Evolutionary conservation across 1,140 invertebrate genomes (phyloP).

Genomic region (Cherax destructor): DNA sequence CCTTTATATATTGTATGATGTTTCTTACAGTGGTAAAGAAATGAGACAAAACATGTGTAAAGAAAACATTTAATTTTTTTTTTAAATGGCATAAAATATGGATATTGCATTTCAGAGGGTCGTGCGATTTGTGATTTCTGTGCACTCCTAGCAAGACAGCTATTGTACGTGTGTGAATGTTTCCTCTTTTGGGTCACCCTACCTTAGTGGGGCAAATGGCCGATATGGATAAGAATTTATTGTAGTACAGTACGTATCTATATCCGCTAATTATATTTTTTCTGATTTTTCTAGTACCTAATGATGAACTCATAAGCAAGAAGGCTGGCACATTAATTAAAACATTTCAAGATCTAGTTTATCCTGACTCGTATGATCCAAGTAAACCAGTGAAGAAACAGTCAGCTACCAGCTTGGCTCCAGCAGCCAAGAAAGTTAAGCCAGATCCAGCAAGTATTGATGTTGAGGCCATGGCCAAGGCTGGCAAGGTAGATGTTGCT

Average conservation of each 20-base stretch:
- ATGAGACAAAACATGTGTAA: too few relatives aligned
- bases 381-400: neutral
- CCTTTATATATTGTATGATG: too few relatives aligned
- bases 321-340: constrained; percentile 24
- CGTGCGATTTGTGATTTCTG: neutral
- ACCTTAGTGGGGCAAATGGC: neutral
- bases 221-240: neutral
- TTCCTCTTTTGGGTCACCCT: too few relatives aligned
- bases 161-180: too few relatives aligned
- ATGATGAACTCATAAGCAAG: constrained; percentile 41
- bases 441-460: constrained; percentile 75
- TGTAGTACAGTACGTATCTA: neutral
- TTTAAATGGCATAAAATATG: too few relatives aligned
- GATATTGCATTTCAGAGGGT: neutral
- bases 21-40: too few relatives aligned
- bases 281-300: constrained; percentile 35
- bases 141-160: too few relatives aligned
- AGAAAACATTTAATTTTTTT: too few relatives aligned
- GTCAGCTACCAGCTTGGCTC: neutral
- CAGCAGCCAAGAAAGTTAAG: constrained; percentile 74
- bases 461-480: constrained; percentile 75
- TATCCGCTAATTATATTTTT: neutral
- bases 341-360: constrained; percentile 43
- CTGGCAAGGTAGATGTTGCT: constrained; percentile 76
- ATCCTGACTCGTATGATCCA: constrained; percentile 35